These are phyloP conservation scores for Cephalopholis sonnerati DNA, from an alignment of 2,113 vertebrate species.

Conservation along the genomic window DNA sequence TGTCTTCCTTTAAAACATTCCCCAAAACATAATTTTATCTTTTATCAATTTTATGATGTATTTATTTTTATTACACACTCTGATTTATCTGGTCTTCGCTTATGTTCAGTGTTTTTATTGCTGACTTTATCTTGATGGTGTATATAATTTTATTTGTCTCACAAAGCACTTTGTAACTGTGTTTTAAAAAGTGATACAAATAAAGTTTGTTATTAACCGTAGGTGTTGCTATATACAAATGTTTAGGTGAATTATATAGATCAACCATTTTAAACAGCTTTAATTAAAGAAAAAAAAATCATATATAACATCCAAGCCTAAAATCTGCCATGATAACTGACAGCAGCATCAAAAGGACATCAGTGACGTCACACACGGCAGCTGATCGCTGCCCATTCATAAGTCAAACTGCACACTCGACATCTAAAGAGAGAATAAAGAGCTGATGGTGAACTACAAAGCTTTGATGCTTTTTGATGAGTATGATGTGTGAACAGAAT, in stretches of 20 bases:
- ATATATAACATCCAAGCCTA: too few relatives aligned
- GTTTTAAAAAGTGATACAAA: too few relatives aligned
- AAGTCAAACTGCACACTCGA: constrained; percentile 37
- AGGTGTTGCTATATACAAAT: neutral
- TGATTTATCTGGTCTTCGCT: too few relatives aligned
- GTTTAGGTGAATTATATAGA: neutral
- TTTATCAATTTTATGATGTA: too few relatives aligned
- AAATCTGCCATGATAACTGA: constrained; percentile 10
- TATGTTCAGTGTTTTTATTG: too few relatives aligned
- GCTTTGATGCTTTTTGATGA: constrained; percentile 25
- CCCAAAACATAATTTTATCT: too few relatives aligned
- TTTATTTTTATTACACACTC: too few relatives aligned
- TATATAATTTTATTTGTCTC: too few relatives aligned
- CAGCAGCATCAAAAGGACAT: constrained; percentile 2
- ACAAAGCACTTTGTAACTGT: too few relatives aligned
- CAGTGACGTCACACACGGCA: neutral
- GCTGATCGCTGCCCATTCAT: constrained; percentile 20
- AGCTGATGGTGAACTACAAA: neutral
- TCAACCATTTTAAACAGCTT: neutral
- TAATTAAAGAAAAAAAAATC: neutral
- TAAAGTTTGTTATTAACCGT: too few relatives aligned
- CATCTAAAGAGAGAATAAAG: constrained; percentile 35
- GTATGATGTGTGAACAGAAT: constrained; percentile 3
- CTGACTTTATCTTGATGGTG: too few relatives aligned
- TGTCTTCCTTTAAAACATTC: too few relatives aligned